phyloP scores from a whole-genome alignment of 2,113 vertebrate genomes.

The Ahaetulla prasina region DNA sequence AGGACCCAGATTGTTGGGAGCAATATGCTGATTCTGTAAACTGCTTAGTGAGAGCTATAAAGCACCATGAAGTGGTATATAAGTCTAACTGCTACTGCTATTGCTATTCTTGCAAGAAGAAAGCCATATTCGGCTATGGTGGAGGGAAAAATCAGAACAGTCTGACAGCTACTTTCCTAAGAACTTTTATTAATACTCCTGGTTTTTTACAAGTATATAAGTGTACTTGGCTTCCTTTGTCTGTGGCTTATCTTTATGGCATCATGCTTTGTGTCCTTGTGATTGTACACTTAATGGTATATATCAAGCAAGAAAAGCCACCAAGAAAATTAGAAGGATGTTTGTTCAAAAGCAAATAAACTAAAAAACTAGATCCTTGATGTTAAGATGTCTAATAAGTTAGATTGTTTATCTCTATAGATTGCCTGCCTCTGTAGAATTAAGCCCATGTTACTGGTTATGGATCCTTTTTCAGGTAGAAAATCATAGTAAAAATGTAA shows the following conservation, averaged over 20 bases:
- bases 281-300: neutral
- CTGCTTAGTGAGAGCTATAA: too few relatives aligned
- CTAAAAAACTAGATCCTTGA: neutral
- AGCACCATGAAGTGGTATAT: too few relatives aligned
- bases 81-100: too few relatives aligned
- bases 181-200: neutral
- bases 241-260: neutral
- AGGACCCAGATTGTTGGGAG: too few relatives aligned
- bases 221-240: neutral
- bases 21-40: too few relatives aligned
- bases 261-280: neutral
- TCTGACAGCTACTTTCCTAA: neutral
- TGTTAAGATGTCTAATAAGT: neutral
- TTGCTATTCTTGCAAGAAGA: too few relatives aligned
- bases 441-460: neutral
- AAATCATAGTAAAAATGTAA: neutral
- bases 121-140: neutral
- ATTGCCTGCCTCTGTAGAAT: neutral
- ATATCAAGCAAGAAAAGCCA: neutral
- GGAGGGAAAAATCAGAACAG: neutral
- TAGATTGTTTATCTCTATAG: neutral
- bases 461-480: neutral
- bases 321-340: neutral
- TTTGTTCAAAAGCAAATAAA: neutral
- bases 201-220: neutral